Percentiles rank a stretch among this genome's conserved stretches.
These are phyloP conservation scores for Dioctria linearis DNA, from an alignment of 2,888 invertebrate species.

Conservation along the genomic window DNA sequence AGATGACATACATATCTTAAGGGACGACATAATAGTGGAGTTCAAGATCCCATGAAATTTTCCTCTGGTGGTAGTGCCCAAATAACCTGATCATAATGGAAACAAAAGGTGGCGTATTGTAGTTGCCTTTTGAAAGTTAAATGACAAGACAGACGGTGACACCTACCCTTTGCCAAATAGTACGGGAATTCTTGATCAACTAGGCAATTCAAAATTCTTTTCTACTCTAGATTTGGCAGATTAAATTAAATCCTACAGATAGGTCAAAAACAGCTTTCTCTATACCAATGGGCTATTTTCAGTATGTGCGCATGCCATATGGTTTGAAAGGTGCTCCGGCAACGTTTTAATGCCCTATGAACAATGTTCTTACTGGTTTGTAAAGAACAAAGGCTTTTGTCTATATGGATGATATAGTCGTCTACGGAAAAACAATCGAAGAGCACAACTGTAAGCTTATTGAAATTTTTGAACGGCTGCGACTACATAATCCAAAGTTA, in stretches of 20 bases:
- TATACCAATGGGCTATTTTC: constrained; percentile 57
- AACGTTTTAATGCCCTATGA: constrained; percentile 34
- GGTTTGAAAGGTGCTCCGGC: not conserved
- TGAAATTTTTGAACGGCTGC: too few relatives aligned
- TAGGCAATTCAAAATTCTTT: constrained; percentile 56
- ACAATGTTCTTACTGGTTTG: constrained; percentile 37
- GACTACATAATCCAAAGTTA: too few relatives aligned
- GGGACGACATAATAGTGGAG: not conserved
- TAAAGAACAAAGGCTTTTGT: constrained; percentile 58
- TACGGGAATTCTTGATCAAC: constrained; percentile 54
- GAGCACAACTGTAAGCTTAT: too few relatives aligned
- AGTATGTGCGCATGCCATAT: constrained; percentile 54
- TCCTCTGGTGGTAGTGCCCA: not conserved
- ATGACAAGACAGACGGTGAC: not conserved
- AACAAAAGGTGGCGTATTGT: not conserved
- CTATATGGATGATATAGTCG: not conserved
- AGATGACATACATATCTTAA: not conserved
- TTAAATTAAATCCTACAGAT: constrained; percentile 49
- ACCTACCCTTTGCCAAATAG: constrained; percentile 58
- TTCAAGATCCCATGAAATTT: not conserved
- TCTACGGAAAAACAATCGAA: too few relatives aligned
- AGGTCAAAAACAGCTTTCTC: constrained; percentile 60
- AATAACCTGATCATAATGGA: not conserved
- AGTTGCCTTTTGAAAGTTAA: not conserved
- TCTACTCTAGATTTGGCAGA: constrained; percentile 57